A percentile compares a stretch with the other conserved stretches of the same genome.
These are phyloP conservation scores for Temnothorax rugatulus DNA, from an alignment of 2,888 invertebrate species.

Conservation along the genomic window DNA sequence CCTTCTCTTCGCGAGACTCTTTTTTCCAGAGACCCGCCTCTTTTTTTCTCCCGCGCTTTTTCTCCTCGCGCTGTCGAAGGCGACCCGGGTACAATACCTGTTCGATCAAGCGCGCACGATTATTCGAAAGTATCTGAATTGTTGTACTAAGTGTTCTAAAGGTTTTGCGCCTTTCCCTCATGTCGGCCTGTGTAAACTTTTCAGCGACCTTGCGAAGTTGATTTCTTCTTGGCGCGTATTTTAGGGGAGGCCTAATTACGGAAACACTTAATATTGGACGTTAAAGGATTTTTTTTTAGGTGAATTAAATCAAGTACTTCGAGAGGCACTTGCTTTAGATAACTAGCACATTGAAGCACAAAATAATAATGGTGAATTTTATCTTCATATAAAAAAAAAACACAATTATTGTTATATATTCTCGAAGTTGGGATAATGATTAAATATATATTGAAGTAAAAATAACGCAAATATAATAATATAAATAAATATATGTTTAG, in stretches of 20 bases:
- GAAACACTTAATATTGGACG: not conserved
- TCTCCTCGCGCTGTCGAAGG: slow-evolving; percentile 27
- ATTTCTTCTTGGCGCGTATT: not conserved
- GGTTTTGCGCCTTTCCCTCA: slow-evolving; percentile 38
- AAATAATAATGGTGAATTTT: not conserved
- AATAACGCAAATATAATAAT: not conserved
- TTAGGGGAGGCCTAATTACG: slow-evolving; percentile 5
- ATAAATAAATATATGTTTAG: not conserved
- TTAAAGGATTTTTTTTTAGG: not conserved
- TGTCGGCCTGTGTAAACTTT: not conserved
- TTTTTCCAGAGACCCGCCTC: slow-evolving; percentile 11
- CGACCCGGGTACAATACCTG: slow-evolving; percentile 45
- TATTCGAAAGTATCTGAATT: slow-evolving; percentile 45
- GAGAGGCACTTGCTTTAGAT: not conserved
- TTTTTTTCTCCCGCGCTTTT: slow-evolving; percentile 13
- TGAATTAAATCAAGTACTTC: not conserved
- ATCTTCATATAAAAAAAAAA: not conserved
- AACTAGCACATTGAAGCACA: not conserved
- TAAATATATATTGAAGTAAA: not conserved
- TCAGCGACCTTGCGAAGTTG: slow-evolving; percentile 23
- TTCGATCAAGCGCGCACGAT: slow-evolving; percentile 40
- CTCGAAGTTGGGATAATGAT: not conserved
- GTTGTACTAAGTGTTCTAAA: slow-evolving; percentile 2
- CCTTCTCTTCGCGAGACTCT: slow-evolving; percentile 42
- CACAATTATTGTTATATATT: not conserved